Conservation (phyloP, 2,888 invertebrate species). For the Drosophila aldrichi region DNA sequence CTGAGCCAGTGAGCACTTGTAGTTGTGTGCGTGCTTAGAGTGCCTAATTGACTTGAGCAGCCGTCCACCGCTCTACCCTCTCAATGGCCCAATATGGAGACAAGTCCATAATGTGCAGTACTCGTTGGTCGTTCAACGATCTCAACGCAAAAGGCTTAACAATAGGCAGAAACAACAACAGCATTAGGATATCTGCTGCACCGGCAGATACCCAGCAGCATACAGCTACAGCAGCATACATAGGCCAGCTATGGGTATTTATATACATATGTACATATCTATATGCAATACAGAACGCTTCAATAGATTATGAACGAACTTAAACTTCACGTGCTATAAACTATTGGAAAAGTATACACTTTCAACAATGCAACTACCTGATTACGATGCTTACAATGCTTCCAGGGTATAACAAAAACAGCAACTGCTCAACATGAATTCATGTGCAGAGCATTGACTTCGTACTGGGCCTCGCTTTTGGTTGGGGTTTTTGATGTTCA, state of each 20-base stretch:
- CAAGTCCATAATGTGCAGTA: slow-evolving; percentile 48
- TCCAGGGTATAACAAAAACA: slow-evolving; percentile 23
- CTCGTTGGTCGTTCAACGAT: slow-evolving; percentile 49
- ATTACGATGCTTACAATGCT: background rate
- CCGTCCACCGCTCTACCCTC: slow-evolving; percentile 14
- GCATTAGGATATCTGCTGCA: slow-evolving; percentile 8
- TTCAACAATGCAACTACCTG: background rate
- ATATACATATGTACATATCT: too few relatives aligned
- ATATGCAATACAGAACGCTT: background rate
- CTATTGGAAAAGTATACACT: background rate
- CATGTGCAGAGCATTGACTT: slow-evolving; percentile 75
- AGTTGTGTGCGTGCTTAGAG: slow-evolving; percentile 78
- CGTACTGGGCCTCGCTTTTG: slow-evolving; percentile 65
- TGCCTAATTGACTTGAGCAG: slow-evolving; percentile 72
- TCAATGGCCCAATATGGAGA: slow-evolving; percentile 17
- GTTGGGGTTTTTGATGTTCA: slow-evolving; percentile 36
- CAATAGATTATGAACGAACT: background rate
- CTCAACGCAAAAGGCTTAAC: slow-evolving; percentile 74
- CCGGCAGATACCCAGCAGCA: background rate
- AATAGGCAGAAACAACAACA: slow-evolving; percentile 58
- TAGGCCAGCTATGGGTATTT: too few relatives aligned
- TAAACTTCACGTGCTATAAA: background rate
- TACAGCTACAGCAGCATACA: too few relatives aligned
- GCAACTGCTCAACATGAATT: slow-evolving; percentile 68
- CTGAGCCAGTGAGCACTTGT: slow-evolving; percentile 64